phyloP scores from a whole-genome alignment of 2,888 invertebrate genomes.

The Aquatica leii region DNA sequence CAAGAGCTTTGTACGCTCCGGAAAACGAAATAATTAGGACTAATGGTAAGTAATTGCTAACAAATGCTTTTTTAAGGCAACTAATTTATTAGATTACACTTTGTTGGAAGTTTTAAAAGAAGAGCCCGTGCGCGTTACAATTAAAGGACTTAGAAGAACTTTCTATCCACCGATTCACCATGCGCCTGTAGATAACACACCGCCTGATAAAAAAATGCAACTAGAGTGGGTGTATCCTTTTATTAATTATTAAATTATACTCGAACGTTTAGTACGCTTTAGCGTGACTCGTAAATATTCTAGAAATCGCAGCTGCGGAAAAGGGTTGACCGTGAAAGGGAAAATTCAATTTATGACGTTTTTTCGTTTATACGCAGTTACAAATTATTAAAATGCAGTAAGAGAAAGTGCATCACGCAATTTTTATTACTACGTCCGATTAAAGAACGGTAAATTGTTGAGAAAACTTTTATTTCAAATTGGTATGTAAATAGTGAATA shows the following conservation, averaged over 20 bases:
- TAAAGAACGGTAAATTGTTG: too few species aligned
- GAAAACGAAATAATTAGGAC: constrained; percentile 83
- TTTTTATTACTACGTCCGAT: too few species aligned
- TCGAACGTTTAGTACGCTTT: not conserved
- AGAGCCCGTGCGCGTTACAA: constrained; percentile 84
- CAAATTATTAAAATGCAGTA: too few species aligned
- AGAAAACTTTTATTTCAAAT: too few species aligned
- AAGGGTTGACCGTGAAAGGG: too few species aligned
- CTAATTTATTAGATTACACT: constrained; percentile 72
- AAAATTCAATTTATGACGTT: too few species aligned
- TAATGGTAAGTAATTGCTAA: constrained; percentile 67
- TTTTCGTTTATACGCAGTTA: too few species aligned
- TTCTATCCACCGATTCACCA: constrained; percentile 89
- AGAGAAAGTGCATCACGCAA: too few species aligned
- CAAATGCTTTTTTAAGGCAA: not conserved
- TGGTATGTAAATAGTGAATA: too few species aligned
- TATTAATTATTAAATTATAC: not conserved
- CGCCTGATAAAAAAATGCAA: constrained; percentile 87
- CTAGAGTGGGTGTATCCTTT: constrained; percentile 92
- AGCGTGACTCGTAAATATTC: constrained; percentile 14
- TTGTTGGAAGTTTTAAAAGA: constrained; percentile 85
- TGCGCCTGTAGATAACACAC: constrained; percentile 83
- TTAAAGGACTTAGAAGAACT: constrained; percentile 81
- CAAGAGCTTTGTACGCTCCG: constrained; percentile 83
- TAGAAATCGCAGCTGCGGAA: too few species aligned